Base-by-base conservation (phyloP, 1,140 invertebrate species). In the Atta texana region DNA sequence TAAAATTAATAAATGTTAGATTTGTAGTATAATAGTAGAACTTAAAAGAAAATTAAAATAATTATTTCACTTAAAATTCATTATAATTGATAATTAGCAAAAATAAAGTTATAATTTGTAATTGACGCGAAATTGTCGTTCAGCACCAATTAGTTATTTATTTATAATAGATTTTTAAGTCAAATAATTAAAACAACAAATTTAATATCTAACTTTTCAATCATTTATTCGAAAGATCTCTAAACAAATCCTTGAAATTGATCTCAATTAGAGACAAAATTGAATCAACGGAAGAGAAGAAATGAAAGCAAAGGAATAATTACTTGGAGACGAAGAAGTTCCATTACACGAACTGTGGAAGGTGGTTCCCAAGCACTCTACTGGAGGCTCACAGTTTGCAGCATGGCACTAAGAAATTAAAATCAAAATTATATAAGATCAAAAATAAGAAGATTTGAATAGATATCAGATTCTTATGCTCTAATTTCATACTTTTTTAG, bases 291-390 rank as follows among this genome's bases (percentile, higher is more conserved):
- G 80, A 89, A 44, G 68, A 80, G 21, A 72, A 87, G 39, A 72
- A 82, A 63, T 59, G 55, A 77, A 88, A 87, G n/a, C 71, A 69
- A 55, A 90, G 57, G 34, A 34, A 57, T 24, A 90, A 88, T 59
- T 77, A 71, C 44, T 80, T 85, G 0, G 90, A 93, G 81, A 57
- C 71, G 16, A 92, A 92, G 18, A 93, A 94, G 72, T 86, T 94
- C 57, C 89, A 76, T 39, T 94, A 6, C 94, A 34, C 5, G 31
- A 34, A 34, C 31, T 34, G 94, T 68, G 90, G 91, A 10, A 88
- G 90, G 81, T 94, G 92, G 92, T 93, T 94, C 57, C 87, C 92
- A 3, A 94, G 93, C 72, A 88, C 91, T 14, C 77, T 91, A 12
- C 55, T 94, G 6, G 59, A 81, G 1, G 90, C 90, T 7, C 94